Evolutionary conservation across 1,140 invertebrate genomes (phyloP).

Genomic region (Trichomalopsis sarcophagae): DNA sequence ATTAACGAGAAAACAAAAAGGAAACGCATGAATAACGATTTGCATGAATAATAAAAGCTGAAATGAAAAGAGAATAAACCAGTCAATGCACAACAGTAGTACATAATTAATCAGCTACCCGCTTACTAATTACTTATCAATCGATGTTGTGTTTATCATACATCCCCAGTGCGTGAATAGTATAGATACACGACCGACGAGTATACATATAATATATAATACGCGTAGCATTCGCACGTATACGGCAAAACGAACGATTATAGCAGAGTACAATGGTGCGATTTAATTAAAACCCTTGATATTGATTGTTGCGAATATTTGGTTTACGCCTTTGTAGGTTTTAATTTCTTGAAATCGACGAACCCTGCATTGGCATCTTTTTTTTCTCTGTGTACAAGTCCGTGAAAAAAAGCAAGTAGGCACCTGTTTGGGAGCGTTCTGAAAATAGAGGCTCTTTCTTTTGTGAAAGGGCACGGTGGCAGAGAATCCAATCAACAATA

Average conservation of each 20-base stretch:
- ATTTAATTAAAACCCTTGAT: conserved; percentile 4
- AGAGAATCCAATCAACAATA: background rate
- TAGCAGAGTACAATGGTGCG: background rate
- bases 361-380: background rate
- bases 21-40: too few species aligned
- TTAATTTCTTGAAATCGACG: conserved; percentile 25
- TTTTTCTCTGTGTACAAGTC: background rate
- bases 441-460: too few species aligned
- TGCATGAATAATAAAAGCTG: too few species aligned
- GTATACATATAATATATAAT: background rate
- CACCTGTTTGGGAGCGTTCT: too few species aligned
- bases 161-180: background rate
- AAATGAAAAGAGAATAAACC: too few species aligned
- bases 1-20: too few species aligned
- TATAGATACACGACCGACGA: background rate
- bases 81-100: too few species aligned
- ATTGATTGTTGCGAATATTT: background rate
- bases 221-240: background rate
- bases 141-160: too few species aligned
- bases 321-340: background rate
- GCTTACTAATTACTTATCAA: too few species aligned
- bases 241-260: background rate
- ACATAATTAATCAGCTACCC: too few species aligned
- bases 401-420: background rate
- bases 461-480: background rate